Percentiles rank a stretch among this genome's conserved stretches.
These are phyloP conservation scores for Nycticryphes semicollaris DNA, from an alignment of 2,113 vertebrate genomes.

Conservation along the genomic window DNA sequence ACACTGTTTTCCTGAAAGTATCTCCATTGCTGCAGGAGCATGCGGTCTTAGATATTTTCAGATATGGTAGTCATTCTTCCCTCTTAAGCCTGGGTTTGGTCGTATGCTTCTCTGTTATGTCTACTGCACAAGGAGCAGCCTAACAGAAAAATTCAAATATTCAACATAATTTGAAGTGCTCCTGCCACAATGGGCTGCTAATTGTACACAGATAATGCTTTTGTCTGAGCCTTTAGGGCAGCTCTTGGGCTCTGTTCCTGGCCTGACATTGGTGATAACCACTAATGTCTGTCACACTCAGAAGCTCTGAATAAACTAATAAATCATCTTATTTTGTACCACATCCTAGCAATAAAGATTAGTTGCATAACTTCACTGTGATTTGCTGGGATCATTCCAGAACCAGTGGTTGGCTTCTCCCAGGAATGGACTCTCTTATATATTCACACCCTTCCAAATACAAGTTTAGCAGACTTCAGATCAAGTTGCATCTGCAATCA, in stretches of 20 bases:
- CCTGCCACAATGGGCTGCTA: not conserved
- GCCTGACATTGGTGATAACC: not conserved
- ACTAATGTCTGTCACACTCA: fast-evolving
- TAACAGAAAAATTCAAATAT: not conserved
- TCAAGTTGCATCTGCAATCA: not conserved
- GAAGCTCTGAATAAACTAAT: not conserved
- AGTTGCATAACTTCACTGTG: not conserved
- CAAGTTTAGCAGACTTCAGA: not conserved
- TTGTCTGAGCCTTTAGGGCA: not conserved
- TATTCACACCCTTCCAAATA: not conserved
- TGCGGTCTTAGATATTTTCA: not conserved
- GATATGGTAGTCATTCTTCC: not conserved
- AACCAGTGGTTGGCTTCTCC: not conserved
- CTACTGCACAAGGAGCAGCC: not conserved
- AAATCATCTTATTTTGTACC: not conserved
- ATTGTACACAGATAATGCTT: not conserved
- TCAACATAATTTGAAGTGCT: not conserved
- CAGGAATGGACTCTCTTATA: not conserved
- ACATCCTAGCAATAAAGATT: not conserved
- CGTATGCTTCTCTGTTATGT: not conserved
- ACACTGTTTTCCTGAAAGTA: not conserved
- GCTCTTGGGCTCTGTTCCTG: not conserved
- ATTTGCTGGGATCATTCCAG: not conserved
- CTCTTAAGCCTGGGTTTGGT: not conserved
- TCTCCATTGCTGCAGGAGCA: not conserved